phyloP scores from a whole-genome alignment of 2,797 vertebrate species.

The Crax fasciolata region DNA sequence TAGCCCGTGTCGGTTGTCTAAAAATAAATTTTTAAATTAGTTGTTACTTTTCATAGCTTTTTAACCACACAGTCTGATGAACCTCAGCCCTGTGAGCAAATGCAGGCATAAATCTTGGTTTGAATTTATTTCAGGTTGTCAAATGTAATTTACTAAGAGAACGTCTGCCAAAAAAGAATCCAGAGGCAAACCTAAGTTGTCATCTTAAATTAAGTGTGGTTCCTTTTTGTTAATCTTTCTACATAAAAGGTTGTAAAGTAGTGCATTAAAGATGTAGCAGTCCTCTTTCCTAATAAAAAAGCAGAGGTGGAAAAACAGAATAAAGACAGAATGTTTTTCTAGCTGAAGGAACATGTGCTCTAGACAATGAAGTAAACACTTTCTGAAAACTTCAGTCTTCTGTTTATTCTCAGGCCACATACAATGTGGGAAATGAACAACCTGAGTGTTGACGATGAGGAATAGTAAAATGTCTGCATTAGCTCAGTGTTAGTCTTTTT shows the following conservation, averaged over 20 bases:
- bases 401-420: neutral
- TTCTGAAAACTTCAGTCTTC: neutral
- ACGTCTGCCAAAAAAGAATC: slow-evolving; percentile 68
- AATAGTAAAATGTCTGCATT: neutral
- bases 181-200: slow-evolving; percentile 75
- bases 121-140: slow-evolving; percentile 79
- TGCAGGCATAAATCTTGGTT: slow-evolving; percentile 72
- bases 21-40: slow-evolving; percentile 55
- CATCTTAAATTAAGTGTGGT: slow-evolving; percentile 78
- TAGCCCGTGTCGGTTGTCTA: slow-evolving; percentile 4
- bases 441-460: neutral
- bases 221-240: slow-evolving; percentile 76
- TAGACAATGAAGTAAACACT: neutral
- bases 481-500: neutral
- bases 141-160: slow-evolving; percentile 79
- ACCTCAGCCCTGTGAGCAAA: slow-evolving; percentile 52
- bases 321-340: neutral
- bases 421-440: neutral
- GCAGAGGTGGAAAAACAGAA: neutral
- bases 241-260: slow-evolving; percentile 65
- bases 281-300: slow-evolving; percentile 6
- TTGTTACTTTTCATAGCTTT: slow-evolving; percentile 63
- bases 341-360: neutral
- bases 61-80: slow-evolving; percentile 33
- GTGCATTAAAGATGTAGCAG: slow-evolving; percentile 52